phyloP scores from a whole-genome alignment of 1,140 invertebrate genomes.

The Drosophila kohkoa region DNA sequence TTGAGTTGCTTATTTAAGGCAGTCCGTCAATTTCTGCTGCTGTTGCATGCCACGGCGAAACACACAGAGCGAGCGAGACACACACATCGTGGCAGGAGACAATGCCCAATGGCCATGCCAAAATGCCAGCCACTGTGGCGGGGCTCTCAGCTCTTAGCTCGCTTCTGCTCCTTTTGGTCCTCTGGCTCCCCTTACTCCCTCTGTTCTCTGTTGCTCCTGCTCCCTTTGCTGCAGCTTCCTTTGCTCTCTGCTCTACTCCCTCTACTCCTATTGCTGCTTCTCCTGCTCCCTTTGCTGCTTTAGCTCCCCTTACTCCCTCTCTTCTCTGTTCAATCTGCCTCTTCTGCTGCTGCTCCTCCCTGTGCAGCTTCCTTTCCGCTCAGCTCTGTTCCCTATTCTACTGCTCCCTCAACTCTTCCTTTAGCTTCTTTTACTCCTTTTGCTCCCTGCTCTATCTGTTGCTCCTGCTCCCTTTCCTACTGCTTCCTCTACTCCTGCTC shows the following conservation, averaged over 20 bases:
- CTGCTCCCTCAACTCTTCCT: too few species aligned
- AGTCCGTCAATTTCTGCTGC: constrained; percentile 70
- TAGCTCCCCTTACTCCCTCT: too few species aligned
- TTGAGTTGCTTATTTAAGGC: constrained; percentile 82
- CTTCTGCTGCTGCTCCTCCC: too few species aligned
- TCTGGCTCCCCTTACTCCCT: not conserved
- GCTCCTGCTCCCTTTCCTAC: too few species aligned
- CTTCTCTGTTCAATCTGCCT: too few species aligned
- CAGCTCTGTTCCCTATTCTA: not conserved
- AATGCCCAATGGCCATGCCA: constrained; percentile 66
- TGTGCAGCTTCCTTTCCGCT: too few species aligned
- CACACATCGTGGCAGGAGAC: constrained; percentile 36
- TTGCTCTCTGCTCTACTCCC: not conserved
- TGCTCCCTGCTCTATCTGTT: too few species aligned
- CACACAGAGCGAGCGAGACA: constrained; percentile 29
- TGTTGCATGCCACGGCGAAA: not conserved
- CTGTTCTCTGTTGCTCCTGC: not conserved
- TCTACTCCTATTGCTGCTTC: too few species aligned
- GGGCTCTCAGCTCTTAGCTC: constrained; percentile 33
- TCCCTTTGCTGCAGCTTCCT: not conserved
- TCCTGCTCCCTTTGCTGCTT: too few species aligned
- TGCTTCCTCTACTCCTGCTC: not conserved
- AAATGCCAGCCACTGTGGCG: constrained; percentile 80
- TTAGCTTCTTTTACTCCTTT: too few species aligned
- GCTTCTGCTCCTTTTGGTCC: constrained; percentile 12